A percentile compares a stretch with the other conserved stretches of the same genome.
These are phyloP conservation scores for Vombatus ursinus DNA, from an alignment of 2,113 vertebrate species.

Conservation along the genomic window DNA sequence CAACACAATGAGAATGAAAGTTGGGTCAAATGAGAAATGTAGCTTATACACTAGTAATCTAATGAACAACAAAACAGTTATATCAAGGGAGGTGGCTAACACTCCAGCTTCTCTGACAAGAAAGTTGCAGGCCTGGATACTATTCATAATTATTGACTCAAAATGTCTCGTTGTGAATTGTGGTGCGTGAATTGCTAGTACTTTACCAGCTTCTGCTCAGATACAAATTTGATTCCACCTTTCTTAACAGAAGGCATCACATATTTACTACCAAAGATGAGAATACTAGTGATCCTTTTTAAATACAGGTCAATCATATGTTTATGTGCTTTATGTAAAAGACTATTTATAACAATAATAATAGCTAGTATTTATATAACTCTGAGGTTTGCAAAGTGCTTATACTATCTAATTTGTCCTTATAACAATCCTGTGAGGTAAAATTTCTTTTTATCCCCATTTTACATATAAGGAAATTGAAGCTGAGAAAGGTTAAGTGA, in stretches of 20 bases:
- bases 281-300: too few relatives aligned
- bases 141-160: neutral
- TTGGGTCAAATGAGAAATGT: neutral
- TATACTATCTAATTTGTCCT: neutral
- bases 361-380: neutral
- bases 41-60: neutral
- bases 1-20: too few relatives aligned
- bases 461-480: neutral
- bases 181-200: neutral
- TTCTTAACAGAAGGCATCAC: too few relatives aligned
- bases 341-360: neutral
- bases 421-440: neutral
- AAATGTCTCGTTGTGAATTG: neutral
- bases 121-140: neutral
- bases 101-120: neutral
- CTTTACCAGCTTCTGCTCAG: neutral
- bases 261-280: too few relatives aligned
- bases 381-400: neutral
- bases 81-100: neutral
- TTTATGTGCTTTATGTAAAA: neutral
- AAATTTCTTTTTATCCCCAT: neutral
- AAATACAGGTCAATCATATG: neutral
- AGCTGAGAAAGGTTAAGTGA: too few relatives aligned
- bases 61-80: neutral
- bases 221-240: too few relatives aligned